Conservation (phyloP, 2,797 vertebrate species). For the Eupleurogrammus muticus region DNA sequence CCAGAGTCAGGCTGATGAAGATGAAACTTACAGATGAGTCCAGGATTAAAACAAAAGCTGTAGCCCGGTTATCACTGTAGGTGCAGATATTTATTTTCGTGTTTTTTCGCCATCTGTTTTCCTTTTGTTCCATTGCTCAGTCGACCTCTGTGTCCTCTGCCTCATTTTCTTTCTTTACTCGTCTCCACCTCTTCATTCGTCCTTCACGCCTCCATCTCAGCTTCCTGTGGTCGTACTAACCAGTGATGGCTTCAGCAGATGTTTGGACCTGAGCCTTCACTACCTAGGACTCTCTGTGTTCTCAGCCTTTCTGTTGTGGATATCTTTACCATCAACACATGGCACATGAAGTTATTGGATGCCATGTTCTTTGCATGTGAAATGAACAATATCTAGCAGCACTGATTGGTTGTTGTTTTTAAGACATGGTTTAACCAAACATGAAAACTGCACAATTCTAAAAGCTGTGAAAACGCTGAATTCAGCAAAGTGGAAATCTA, state of each 20-base stretch:
- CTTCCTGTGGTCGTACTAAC: conserved; percentile 64
- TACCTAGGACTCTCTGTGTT: conserved; percentile 40
- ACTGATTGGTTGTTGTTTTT: too few species aligned
- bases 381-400: too few species aligned
- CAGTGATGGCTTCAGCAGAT: conserved; percentile 18
- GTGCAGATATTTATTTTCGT: neutral
- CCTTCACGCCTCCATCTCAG: conserved; percentile 53
- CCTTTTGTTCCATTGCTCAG: conserved; percentile 25
- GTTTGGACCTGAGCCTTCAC: conserved; percentile 36
- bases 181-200: conserved; percentile 31
- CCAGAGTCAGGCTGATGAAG: conserved; percentile 23
- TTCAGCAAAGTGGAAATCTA: conserved; percentile 5
- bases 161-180: conserved; percentile 14
- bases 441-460: conserved; percentile 39
- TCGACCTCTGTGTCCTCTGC: conserved; percentile 5
- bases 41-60: conserved; percentile 4
- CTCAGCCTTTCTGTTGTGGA: conserved; percentile 41
- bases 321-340: too few species aligned
- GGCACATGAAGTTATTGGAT: neutral
- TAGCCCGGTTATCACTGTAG: neutral
- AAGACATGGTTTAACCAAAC: conserved; percentile 70
- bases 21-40: conserved; percentile 3
- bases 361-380: neutral
- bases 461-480: conserved; percentile 12
- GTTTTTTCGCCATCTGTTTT: conserved; percentile 6